Percentiles rank a stretch among this genome's conserved stretches.
Conservation (phyloP, 2,888 invertebrate species). For the Chrysolina oricalcia region DNA sequence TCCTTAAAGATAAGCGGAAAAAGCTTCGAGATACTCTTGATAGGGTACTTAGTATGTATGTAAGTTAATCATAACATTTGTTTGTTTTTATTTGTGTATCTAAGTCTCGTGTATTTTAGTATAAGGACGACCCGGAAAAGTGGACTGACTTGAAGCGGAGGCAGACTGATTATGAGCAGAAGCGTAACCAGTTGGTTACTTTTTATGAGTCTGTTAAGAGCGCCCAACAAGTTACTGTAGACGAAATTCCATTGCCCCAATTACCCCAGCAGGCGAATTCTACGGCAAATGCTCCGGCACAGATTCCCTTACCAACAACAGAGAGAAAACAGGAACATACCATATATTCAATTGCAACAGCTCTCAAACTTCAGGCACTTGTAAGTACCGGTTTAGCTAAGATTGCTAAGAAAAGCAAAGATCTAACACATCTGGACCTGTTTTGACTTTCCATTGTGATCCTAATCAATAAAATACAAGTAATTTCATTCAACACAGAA, state of each 20-base stretch:
- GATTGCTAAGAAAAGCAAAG: no score
- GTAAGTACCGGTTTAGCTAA: constrained; percentile 44
- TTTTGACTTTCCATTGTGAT: no score
- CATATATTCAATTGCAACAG: constrained; percentile 71
- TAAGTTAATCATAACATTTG: constrained; percentile 76
- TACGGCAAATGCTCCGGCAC: constrained; percentile 53
- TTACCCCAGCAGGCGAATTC: constrained; percentile 73
- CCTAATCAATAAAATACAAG: no score
- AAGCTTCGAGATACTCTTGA: constrained; percentile 96
- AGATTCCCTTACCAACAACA: constrained; percentile 67
- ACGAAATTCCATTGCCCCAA: constrained; percentile 95
- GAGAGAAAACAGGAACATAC: constrained; percentile 70
- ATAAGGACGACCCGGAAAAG: constrained; percentile 96
- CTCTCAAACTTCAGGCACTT: constrained; percentile 69
- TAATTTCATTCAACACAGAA: no score
- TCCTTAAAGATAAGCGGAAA: constrained; percentile 95
- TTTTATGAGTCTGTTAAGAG: constrained; percentile 96
- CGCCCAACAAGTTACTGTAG: constrained; percentile 95
- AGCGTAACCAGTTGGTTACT: constrained; percentile 88
- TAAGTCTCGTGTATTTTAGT: constrained; percentile 73
- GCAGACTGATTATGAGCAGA: constrained; percentile 94
- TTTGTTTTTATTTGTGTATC: background rate
- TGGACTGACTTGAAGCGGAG: constrained; percentile 93
- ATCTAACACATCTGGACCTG: no score
- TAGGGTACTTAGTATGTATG: constrained; percentile 95